Percentiles rank a stretch among this genome's conserved stretches.
These are phyloP conservation scores for Orius insidiosus DNA, from an alignment of 1,140 invertebrate genomes.

Conservation along the genomic window DNA sequence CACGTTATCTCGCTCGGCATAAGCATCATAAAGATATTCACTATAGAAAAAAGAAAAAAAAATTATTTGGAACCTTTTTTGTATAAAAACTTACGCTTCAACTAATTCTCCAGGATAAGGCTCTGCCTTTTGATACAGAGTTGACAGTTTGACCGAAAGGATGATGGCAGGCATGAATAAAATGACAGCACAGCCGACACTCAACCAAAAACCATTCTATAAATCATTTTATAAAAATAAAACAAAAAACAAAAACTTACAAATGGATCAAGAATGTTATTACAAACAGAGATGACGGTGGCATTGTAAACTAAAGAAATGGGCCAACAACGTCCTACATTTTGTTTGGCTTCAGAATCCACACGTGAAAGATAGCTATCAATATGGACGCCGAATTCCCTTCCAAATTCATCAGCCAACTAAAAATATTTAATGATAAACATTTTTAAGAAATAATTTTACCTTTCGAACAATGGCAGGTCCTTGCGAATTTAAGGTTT, in stretches of 20 bases:
- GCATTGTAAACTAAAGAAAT: slow-evolving; percentile 58
- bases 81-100: slow-evolving; percentile 62
- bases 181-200: slow-evolving; percentile 59
- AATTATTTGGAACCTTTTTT: slow-evolving; percentile 26
- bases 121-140: slow-evolving; percentile 69
- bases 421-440: slow-evolving; percentile 25
- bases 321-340: slow-evolving; percentile 59
- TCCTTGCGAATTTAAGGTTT: slow-evolving; percentile 44
- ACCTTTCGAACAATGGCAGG: slow-evolving; percentile 44
- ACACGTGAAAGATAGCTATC: slow-evolving; percentile 44
- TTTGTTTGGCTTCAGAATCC: slow-evolving; percentile 30
- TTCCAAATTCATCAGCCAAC: slow-evolving; percentile 43
- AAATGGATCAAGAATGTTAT: slow-evolving; percentile 58
- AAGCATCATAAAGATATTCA: slow-evolving; percentile 84
- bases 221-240: slow-evolving; percentile 9
- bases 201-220: slow-evolving; percentile 82
- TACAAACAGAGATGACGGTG: slow-evolving; percentile 52
- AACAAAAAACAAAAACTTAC: slow-evolving; percentile 37
- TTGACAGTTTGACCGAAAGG: slow-evolving; percentile 56
- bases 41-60: no score
- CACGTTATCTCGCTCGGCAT: slow-evolving; percentile 81
- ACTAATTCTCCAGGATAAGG: slow-evolving; percentile 61
- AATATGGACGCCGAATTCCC: slow-evolving; percentile 40
- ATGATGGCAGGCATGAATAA: slow-evolving; percentile 67
- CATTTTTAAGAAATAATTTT: neutral